These are phyloP conservation scores for Fringilla coelebs DNA, from an alignment of 2,797 vertebrate genomes.

Conservation along the genomic window DNA sequence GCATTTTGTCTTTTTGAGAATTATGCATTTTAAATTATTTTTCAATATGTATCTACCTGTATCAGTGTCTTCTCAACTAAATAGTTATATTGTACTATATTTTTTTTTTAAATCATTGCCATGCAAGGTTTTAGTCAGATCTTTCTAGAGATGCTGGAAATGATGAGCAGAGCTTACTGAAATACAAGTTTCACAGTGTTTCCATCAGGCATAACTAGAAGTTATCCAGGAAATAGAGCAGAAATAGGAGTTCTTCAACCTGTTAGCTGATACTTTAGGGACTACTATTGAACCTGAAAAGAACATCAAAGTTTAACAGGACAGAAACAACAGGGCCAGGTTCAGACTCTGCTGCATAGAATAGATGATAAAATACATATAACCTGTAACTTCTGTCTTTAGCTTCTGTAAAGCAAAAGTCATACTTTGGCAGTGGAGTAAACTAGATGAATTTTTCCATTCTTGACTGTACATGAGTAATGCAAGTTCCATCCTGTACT, in stretches of 20 bases:
- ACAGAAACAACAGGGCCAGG: not conserved
- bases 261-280: not conserved
- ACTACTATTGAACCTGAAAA: not conserved
- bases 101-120: not conserved
- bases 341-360: not conserved
- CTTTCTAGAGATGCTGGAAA: slow-evolving; percentile 1
- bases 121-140: not conserved
- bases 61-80: not conserved
- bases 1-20: not conserved
- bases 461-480: not conserved
- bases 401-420: not conserved
- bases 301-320: not conserved
- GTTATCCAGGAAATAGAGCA: not conserved
- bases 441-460: slow-evolving; percentile 2
- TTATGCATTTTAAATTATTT: not conserved
- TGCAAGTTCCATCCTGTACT: slow-evolving; percentile 51
- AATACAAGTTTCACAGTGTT: not conserved
- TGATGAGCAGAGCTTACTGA: not conserved
- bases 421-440: not conserved
- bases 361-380: not conserved
- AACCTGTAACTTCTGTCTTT: not conserved
- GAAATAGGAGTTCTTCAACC: not conserved
- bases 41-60: not conserved
- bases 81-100: not conserved
- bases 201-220: not conserved